phyloP scores from a whole-genome alignment of 2,113 vertebrate species.

The Regulus satrapa region DNA sequence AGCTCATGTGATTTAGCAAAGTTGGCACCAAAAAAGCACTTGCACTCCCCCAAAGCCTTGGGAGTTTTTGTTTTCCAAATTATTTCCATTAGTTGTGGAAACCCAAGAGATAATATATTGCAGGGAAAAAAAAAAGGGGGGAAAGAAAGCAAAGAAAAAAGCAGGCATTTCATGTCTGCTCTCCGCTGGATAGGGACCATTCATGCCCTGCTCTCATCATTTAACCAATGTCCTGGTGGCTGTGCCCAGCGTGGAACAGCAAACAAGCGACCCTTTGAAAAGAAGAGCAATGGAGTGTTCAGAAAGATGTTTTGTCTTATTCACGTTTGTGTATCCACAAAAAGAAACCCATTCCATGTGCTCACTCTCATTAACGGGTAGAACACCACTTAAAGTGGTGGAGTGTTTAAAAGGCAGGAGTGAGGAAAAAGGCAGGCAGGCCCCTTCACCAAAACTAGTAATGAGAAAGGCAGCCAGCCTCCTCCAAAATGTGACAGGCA shows the following conservation, averaged over 20 bases:
- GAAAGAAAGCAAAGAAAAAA: background rate
- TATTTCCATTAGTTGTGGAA: background rate
- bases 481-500: background rate
- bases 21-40: background rate
- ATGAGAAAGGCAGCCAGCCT: background rate
- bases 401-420: background rate
- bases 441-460: background rate
- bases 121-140: accelerated
- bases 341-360: background rate
- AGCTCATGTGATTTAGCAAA: background rate
- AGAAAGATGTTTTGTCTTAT: conserved; percentile 1
- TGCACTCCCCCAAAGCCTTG: background rate
- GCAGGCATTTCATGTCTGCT: background rate
- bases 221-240: background rate
- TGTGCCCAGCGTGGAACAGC: background rate
- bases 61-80: background rate
- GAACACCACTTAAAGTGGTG: background rate
- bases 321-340: background rate
- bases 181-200: background rate
- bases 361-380: accelerated
- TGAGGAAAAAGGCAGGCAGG: background rate
- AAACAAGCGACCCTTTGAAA: background rate
- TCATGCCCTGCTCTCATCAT: background rate
- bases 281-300: background rate
- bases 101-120: background rate